Base-by-base conservation (phyloP, 1,140 invertebrate genomes). In the Phthorimaea operculella region DNA sequence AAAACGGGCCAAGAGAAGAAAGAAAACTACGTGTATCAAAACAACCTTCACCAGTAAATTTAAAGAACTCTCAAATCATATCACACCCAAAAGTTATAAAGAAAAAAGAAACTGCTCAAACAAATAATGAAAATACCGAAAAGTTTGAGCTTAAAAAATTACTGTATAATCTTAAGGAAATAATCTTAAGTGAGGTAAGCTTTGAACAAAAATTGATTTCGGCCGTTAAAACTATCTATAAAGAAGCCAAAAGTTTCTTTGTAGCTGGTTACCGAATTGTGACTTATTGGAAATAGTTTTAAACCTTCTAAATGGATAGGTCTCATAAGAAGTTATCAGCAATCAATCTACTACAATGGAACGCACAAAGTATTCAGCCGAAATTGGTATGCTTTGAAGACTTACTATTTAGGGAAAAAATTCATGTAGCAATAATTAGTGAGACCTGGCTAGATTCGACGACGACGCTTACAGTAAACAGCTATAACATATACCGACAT, bases 301-400 rank as follows among this genome's bases (percentile, higher is more conserved):
- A 2, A 47, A 28, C 3, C 18, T 51, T 10, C 7, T 51, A 1
- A 14, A 48, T 47, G 42, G 44, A 33, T 47, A 47, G 47, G 4
- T 14, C 12, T 6, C 33, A 47, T 7, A 47, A 4, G 15, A 55
- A 10, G 6, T 16, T 48, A 21, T 14, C 17, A 5, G 1, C 2
- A 28, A 28, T 55, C 12, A 60, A 60, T 28, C 54, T 60, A 4
- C 4, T 53, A 0, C 59, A 60, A 33, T 60, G 59, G 59, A 57
- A 60, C 51, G 14, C 54, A 7, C 52, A 60, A 17, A 60, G 59
- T 47, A 4, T 57, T 8, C 21, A 11, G n/a, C 55, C 59, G 10
- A 60, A 60, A 51, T n/a, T 42, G 7, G 12, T 2, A 12, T 16
- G 12, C 1, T 51, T 60, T 12, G 28, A 48, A 18, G 2, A 21